Conservation (phyloP, 2,888 invertebrate genomes). For the Drosophila paracracens region DNA sequence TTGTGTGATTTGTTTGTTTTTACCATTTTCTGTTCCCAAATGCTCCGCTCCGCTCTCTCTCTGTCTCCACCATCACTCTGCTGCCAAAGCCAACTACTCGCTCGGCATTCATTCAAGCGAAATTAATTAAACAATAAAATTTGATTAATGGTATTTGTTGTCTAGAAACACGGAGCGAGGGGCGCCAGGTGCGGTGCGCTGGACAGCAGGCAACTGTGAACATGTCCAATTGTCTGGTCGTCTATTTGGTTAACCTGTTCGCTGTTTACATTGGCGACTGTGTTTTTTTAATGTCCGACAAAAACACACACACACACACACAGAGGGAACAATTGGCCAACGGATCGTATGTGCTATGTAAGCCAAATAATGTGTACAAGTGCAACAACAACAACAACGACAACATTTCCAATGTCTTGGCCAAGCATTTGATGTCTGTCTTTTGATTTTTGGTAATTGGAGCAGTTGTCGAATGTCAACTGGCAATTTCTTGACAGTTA, state of each 20-base stretch:
- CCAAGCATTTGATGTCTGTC: slow-evolving; percentile 10
- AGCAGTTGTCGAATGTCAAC: slow-evolving; percentile 32
- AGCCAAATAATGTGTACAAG: slow-evolving; percentile 24
- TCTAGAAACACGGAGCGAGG: background rate
- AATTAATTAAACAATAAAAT: slow-evolving; percentile 81
- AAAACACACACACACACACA: slow-evolving; percentile 4
- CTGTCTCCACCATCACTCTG: background rate
- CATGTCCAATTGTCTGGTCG: slow-evolving; percentile 45
- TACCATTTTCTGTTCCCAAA: slow-evolving; percentile 3
- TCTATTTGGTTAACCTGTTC: slow-evolving; percentile 53
- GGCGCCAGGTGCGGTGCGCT: background rate
- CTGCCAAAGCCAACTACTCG: slow-evolving; percentile 19
- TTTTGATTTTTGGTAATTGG: slow-evolving; percentile 30
- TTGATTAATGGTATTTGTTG: slow-evolving; percentile 72
- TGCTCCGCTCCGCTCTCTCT: background rate
- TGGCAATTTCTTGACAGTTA: slow-evolving; percentile 9
- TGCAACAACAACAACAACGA: background rate
- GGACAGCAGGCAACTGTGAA: slow-evolving; percentile 15
- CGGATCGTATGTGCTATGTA: slow-evolving; percentile 34
- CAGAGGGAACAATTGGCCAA: slow-evolving; percentile 23
- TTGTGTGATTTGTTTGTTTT: slow-evolving; percentile 71
- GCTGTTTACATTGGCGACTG: slow-evolving; percentile 59
- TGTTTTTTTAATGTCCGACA: slow-evolving; percentile 38
- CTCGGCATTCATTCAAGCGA: slow-evolving; percentile 68
- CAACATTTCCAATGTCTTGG: slow-evolving; percentile 38